phyloP scores from a whole-genome alignment of 2,888 invertebrate genomes.

The Amiota communis region DNA sequence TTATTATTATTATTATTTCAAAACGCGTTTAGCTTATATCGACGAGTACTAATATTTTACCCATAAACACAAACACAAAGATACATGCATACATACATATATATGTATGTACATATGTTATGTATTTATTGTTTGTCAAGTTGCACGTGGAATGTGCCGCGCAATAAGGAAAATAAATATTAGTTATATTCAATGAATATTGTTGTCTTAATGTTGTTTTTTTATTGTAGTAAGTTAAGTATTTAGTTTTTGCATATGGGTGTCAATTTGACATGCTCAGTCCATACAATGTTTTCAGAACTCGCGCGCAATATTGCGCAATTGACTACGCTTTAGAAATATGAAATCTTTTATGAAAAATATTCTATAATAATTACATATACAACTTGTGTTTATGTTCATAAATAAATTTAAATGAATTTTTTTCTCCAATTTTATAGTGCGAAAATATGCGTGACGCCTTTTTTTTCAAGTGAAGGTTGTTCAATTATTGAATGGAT shows the following conservation, averaged over 20 bases:
- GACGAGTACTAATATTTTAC: no score
- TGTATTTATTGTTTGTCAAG: no score
- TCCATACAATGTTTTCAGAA: background rate
- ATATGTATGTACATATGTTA: no score
- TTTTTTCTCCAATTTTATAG: background rate
- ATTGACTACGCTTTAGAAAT: background rate
- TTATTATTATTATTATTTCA: background rate
- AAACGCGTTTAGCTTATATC: no score
- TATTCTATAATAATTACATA: background rate
- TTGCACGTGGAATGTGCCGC: constrained; percentile 24
- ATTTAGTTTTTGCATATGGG: constrained; percentile 16
- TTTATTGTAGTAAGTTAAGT: background rate
- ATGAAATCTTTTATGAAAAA: background rate
- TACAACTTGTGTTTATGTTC: no score
- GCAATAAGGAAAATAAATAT: constrained; percentile 22
- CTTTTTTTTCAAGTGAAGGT: constrained; percentile 15
- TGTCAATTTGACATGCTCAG: constrained; percentile 23
- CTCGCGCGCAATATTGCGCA: constrained; percentile 6
- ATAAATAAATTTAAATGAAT: background rate
- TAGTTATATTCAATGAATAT: constrained; percentile 5
- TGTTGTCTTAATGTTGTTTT: background rate
- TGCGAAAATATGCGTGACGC: constrained; percentile 22
- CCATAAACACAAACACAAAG: no score
- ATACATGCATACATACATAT: no score
- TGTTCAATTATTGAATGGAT: background rate